These are phyloP conservation scores for Vicugna pacos DNA, from an alignment of 2,113 vertebrate species.

Conservation along the genomic window DNA sequence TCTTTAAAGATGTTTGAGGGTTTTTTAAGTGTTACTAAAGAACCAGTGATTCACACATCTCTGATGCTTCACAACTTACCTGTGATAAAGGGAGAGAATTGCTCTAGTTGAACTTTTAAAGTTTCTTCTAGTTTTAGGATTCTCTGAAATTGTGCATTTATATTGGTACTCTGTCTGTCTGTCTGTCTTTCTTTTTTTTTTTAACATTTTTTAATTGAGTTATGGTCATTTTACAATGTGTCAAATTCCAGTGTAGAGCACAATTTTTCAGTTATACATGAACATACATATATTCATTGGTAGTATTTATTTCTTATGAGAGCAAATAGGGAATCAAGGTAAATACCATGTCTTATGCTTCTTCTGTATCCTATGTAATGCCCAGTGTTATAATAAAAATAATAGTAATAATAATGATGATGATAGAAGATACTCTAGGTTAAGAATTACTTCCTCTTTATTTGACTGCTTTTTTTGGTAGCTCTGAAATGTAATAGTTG, in stretches of 20 bases:
- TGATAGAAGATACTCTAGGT: not conserved
- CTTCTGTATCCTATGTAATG: not conserved
- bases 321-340: not conserved
- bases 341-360: not conserved
- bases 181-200: no score
- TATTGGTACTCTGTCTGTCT: not conserved
- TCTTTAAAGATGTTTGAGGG: not conserved
- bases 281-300: no score
- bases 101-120: not conserved
- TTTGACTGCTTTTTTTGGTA: not conserved
- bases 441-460: slow-evolving; percentile 46
- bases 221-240: no score
- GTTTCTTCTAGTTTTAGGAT: not conserved
- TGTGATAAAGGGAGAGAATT: slow-evolving; percentile 18
- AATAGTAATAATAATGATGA: not conserved
- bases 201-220: no score
- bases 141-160: slow-evolving; percentile 1
- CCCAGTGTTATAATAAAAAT: not conserved
- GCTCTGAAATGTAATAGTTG: not conserved
- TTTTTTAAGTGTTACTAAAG: slow-evolving; percentile 13
- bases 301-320: not conserved
- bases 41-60: slow-evolving; percentile 8
- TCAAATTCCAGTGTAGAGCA: no score
- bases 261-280: no score
- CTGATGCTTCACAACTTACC: not conserved